These are phyloP conservation scores for Oryzias sinensis DNA, from an alignment of 2,797 vertebrate genomes.

Conservation along the genomic window DNA sequence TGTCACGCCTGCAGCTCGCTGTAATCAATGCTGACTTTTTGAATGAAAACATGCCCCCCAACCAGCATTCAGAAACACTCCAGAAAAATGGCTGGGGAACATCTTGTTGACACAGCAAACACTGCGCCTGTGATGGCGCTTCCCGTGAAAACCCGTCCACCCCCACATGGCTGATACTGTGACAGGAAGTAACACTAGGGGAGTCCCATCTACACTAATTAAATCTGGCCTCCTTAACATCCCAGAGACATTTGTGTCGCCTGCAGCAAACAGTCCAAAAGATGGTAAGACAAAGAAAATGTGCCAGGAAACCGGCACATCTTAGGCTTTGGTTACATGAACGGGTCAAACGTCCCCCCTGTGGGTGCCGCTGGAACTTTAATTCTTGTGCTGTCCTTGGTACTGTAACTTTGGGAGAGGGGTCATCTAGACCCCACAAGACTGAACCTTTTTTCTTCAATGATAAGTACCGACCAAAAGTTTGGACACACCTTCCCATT, in stretches of 20 bases:
- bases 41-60: constrained; percentile 46
- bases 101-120: constrained; percentile 55
- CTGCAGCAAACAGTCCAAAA: constrained; percentile 33
- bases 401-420: too few relatives aligned
- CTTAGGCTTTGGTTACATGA: too few relatives aligned
- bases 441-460: too few relatives aligned
- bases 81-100: constrained; percentile 44
- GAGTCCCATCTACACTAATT: constrained; percentile 55
- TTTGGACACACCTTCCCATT: too few relatives aligned
- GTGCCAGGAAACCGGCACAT: constrained; percentile 7
- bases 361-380: too few relatives aligned
- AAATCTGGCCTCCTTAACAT: constrained; percentile 54
- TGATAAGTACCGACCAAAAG: too few relatives aligned
- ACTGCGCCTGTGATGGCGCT: constrained; percentile 43
- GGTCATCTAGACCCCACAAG: too few relatives aligned
- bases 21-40: constrained; percentile 47
- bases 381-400: too few relatives aligned
- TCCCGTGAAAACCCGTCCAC: constrained; percentile 49
- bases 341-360: too few relatives aligned
- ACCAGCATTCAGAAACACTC: constrained; percentile 47
- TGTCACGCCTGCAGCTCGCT: constrained; percentile 40
- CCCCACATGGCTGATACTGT: constrained; percentile 61
- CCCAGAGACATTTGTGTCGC: constrained; percentile 16
- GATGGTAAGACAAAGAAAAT: constrained; percentile 31
- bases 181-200: constrained; percentile 51